phyloP scores from a whole-genome alignment of 1,140 invertebrate genomes.

The Drosophila tristis region DNA sequence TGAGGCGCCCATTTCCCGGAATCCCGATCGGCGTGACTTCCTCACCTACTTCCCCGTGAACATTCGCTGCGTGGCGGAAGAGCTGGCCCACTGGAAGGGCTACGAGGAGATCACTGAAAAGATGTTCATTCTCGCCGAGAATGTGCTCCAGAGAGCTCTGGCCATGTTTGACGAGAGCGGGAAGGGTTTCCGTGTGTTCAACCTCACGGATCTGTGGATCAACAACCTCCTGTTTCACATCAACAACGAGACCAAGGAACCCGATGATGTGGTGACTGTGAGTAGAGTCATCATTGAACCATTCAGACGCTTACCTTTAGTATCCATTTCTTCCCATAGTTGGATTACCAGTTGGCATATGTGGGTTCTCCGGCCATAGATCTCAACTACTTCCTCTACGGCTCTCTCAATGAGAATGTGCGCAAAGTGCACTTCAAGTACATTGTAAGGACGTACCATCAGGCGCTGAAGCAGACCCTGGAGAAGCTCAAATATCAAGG shows the following conservation, averaged over 20 bases:
- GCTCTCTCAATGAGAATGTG: slow-evolving; percentile 85
- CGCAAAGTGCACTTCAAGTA: slow-evolving; percentile 85
- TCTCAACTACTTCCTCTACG: slow-evolving; percentile 86
- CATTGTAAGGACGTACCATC: slow-evolving; percentile 85
- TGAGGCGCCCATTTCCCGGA: slow-evolving; percentile 79
- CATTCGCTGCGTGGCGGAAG: slow-evolving; percentile 77
- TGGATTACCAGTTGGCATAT: slow-evolving; percentile 86
- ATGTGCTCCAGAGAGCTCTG: slow-evolving; percentile 70
- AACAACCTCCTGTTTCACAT: slow-evolving; percentile 89
- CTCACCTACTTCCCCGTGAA: slow-evolving; percentile 79
- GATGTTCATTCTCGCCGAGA: slow-evolving; percentile 78
- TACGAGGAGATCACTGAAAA: slow-evolving; percentile 82
- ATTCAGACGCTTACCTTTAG: background rate
- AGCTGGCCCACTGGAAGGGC: slow-evolving; percentile 79
- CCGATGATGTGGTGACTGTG: slow-evolving; percentile 86
- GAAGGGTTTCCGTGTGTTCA: slow-evolving; percentile 86
- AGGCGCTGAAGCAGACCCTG: slow-evolving; percentile 66
- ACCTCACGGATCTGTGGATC: slow-evolving; percentile 88
- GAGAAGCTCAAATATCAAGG: slow-evolving; percentile 68
- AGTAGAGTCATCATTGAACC: slow-evolving; percentile 43
- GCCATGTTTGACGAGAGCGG: slow-evolving; percentile 78
- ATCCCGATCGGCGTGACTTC: slow-evolving; percentile 80
- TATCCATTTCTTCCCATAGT: slow-evolving; percentile 80
- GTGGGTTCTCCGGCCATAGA: slow-evolving; percentile 86
- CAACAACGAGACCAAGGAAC: slow-evolving; percentile 85